A percentile compares a stretch with the other conserved stretches of the same genome.
phyloP scores from a whole-genome alignment of 2,888 invertebrate species.

The Himalopsyche anomala region DNA sequence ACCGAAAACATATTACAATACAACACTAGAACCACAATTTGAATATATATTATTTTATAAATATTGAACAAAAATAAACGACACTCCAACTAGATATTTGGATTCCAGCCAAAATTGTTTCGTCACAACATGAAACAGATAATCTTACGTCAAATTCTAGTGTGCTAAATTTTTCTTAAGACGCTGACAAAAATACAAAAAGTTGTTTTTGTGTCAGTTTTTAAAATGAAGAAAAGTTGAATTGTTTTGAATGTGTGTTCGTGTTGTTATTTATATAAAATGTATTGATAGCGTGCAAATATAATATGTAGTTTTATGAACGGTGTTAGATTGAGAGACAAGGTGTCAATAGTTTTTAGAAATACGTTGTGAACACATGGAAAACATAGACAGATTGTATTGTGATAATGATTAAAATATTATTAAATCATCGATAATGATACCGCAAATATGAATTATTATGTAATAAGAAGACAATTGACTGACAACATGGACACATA shows the following conservation, averaged over 20 bases:
- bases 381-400: too few relatives aligned
- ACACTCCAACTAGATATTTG: conserved; percentile 12
- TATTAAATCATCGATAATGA: too few relatives aligned
- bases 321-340: background rate
- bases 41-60: too few relatives aligned
- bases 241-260: background rate
- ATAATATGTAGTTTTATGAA: background rate
- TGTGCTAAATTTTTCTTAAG: background rate
- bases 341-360: background rate
- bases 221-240: background rate
- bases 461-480: too few relatives aligned
- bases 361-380: too few relatives aligned
- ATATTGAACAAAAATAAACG: conserved; percentile 37
- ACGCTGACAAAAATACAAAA: background rate
- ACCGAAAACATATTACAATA: too few relatives aligned
- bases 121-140: conserved; percentile 1
- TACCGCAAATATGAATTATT: too few relatives aligned
- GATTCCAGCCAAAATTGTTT: conserved; percentile 48
- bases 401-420: too few relatives aligned
- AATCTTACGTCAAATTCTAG: background rate
- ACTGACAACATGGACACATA: too few relatives aligned
- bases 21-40: too few relatives aligned
- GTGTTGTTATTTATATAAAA: background rate
- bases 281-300: background rate
- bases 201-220: background rate